phyloP scores from a whole-genome alignment of 2,888 invertebrate species.

The Gnatocerus cornutus region DNA sequence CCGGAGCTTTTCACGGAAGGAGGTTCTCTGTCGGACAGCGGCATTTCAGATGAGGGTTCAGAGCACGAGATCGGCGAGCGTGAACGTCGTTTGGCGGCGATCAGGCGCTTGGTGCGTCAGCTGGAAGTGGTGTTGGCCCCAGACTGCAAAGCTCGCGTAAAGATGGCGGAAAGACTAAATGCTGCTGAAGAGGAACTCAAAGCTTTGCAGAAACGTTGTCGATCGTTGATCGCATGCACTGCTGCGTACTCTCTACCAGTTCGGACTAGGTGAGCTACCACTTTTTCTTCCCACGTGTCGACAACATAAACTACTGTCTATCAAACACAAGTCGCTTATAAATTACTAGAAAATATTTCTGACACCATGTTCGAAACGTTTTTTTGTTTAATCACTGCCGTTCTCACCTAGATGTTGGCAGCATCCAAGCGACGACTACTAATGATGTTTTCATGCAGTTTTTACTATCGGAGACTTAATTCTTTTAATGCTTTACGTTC shows the following conservation, averaged over 20 bases:
- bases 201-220: slow-evolving; percentile 80
- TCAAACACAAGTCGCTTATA: slow-evolving; percentile 59
- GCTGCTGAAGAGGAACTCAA: slow-evolving; percentile 83
- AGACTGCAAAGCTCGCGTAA: slow-evolving; percentile 78
- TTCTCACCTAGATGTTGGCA: slow-evolving; percentile 48
- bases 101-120: slow-evolving; percentile 79
- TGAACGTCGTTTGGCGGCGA: slow-evolving; percentile 79
- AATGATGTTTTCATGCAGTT: slow-evolving; percentile 30
- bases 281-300: slow-evolving; percentile 50
- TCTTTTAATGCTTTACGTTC: slow-evolving; percentile 19
- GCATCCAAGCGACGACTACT: slow-evolving; percentile 33
- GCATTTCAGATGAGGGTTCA: slow-evolving; percentile 85
- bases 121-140: slow-evolving; percentile 80
- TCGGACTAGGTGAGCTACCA: slow-evolving; percentile 59
- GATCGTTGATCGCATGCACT: slow-evolving; percentile 77
- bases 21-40: slow-evolving; percentile 84
- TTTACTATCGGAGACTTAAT: slow-evolving; percentile 11
- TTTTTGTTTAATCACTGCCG: slow-evolving; percentile 51
- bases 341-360: slow-evolving; percentile 61
- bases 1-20: slow-evolving; percentile 73
- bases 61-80: slow-evolving; percentile 79
- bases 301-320: slow-evolving; percentile 56
- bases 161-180: slow-evolving; percentile 81
- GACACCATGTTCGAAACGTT: slow-evolving; percentile 55
- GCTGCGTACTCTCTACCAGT: slow-evolving; percentile 70